Evolutionary conservation across 2,888 invertebrate genomes (phyloP).

Genomic region (Chrysina gloriosa): DNA sequence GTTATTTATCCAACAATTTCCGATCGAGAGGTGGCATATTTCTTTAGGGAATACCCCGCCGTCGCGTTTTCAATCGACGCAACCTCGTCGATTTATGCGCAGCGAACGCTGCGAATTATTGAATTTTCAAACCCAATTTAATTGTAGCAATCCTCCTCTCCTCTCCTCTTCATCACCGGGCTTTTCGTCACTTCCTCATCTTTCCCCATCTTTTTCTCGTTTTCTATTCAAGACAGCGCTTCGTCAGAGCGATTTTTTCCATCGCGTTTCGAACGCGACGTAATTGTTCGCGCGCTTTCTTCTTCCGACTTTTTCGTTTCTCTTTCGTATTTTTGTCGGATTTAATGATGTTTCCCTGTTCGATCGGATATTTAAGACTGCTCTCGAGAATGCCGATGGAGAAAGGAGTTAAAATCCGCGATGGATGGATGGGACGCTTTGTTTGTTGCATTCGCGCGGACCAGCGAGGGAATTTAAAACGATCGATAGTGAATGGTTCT

Average conservation of each 20-base stretch:
- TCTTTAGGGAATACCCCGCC: too few species aligned
- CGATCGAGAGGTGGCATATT: too few species aligned
- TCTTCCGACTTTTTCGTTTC: background rate
- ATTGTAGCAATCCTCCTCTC: slow-evolving; percentile 1
- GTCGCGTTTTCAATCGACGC: background rate
- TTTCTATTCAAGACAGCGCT: background rate
- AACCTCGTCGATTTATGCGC: background rate
- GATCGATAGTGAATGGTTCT: too few species aligned
- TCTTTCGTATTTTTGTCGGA: background rate
- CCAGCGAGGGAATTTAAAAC: too few species aligned
- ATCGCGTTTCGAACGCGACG: background rate
- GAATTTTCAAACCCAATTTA: background rate
- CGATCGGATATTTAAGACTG: background rate
- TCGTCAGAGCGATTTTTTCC: background rate
- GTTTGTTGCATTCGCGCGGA: too few species aligned
- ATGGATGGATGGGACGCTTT: too few species aligned
- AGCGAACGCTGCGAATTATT: background rate
- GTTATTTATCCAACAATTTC: too few species aligned
- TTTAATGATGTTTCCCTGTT: background rate
- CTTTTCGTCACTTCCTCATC: background rate
- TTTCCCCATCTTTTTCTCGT: background rate
- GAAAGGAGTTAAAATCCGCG: too few species aligned
- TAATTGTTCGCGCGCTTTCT: background rate
- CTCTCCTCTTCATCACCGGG: background rate
- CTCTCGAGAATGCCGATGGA: too few species aligned